phyloP scores from a whole-genome alignment of 1,140 invertebrate species.

The Leptonema lineaticorne region DNA sequence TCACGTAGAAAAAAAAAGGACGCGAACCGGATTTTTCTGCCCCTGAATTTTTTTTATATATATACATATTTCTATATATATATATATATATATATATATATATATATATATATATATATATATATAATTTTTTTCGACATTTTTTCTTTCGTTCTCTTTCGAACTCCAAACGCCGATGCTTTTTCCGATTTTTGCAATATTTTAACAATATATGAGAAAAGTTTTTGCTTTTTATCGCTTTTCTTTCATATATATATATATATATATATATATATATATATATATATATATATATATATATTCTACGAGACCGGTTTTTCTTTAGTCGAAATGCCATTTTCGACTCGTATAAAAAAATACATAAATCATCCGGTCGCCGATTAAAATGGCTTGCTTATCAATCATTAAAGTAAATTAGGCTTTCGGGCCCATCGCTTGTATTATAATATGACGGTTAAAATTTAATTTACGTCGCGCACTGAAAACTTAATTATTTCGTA shows the following conservation, averaged over 20 bases:
- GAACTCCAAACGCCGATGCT: neutral
- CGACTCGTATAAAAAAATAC: slow-evolving; percentile 29
- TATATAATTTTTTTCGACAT: neutral
- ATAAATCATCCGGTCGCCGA: slow-evolving; percentile 26
- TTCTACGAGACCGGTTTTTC: no score
- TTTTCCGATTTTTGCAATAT: neutral
- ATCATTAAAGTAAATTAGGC: slow-evolving; percentile 32
- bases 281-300: no score
- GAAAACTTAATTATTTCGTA: no score
- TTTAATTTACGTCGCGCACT: no score
- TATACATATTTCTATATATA: neutral
- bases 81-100: neutral
- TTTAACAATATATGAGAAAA: slow-evolving; percentile 11
- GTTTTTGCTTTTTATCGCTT: slow-evolving; percentile 17
- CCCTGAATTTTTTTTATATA: no score
- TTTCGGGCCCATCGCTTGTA: neutral
- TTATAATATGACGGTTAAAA: no score
- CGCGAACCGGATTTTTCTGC: no score
- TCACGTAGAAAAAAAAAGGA: no score
- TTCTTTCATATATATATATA: no score
- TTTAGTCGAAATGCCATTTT: neutral
- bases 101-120: neutral
- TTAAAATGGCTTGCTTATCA: slow-evolving; percentile 29
- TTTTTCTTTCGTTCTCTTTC: neutral
- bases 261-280: no score